phyloP scores from a whole-genome alignment of 2,888 invertebrate species.

The Caenorhabditis sp. region DNA sequence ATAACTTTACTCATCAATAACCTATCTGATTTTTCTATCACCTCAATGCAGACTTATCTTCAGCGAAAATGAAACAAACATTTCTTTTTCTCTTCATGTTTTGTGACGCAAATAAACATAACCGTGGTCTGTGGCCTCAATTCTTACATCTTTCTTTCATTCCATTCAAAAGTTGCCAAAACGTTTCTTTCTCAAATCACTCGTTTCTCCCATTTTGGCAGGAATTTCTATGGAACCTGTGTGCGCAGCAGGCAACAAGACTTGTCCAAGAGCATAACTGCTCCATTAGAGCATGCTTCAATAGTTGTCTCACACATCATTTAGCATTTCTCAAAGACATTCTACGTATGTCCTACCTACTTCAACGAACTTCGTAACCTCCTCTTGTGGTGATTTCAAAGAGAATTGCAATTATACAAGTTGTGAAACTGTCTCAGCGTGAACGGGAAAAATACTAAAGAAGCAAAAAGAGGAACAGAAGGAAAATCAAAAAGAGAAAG shows the following conservation, averaged over 20 bases:
- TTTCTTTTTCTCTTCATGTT: neutral
- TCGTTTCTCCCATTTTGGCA: conserved; percentile 32
- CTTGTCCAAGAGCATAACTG: conserved; percentile 54
- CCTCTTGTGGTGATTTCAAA: neutral
- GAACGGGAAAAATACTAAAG: neutral
- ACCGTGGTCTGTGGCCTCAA: too few species aligned
- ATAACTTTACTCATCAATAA: conserved; percentile 3
- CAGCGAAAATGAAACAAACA: conserved; percentile 5
- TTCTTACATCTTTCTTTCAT: neutral
- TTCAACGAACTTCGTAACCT: neutral
- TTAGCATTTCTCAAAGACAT: conserved; percentile 53
- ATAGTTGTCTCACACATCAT: conserved; percentile 66
- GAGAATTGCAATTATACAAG: neutral
- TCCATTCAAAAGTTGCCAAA: conserved; percentile 11
- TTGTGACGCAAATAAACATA: neutral
- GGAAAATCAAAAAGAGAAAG: conserved; percentile 2
- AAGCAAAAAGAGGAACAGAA: conserved; percentile 2
- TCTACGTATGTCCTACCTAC: conserved; percentile 12
- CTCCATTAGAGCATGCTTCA: conserved; percentile 62
- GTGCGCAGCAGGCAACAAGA: conserved; percentile 37
- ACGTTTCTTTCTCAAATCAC: conserved; percentile 36
- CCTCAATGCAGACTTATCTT: neutral
- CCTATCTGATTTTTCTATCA: neutral
- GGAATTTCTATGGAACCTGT: conserved; percentile 39
- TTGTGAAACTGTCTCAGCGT: too few species aligned